A percentile compares a stretch with the other conserved stretches of the same genome.
phyloP scores from a whole-genome alignment of 2,888 invertebrate species.

The Hesperia comma region DNA sequence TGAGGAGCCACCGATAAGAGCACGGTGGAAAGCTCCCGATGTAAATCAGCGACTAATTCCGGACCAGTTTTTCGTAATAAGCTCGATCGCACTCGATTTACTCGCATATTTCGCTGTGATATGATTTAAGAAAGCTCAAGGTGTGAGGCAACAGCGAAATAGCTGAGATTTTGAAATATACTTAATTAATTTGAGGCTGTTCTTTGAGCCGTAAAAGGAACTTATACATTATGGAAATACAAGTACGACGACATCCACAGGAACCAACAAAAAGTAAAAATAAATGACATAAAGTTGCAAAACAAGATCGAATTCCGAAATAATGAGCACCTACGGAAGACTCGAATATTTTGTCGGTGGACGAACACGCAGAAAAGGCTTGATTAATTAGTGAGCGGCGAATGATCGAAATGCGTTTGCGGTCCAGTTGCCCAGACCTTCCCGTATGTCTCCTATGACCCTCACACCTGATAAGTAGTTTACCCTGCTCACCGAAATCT shows the following conservation, averaged over 20 bases:
- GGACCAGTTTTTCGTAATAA: constrained; percentile 57
- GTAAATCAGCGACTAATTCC: constrained; percentile 52
- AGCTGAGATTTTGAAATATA: constrained; percentile 25
- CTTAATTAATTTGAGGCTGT: constrained; percentile 27
- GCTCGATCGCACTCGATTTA: constrained; percentile 48
- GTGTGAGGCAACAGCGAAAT: constrained; percentile 28
- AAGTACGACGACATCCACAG: constrained; percentile 19
- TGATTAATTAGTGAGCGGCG: constrained; percentile 49
- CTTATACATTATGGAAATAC: constrained; percentile 27
- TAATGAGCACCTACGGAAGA: constrained; percentile 70
- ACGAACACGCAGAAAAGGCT: constrained; percentile 44
- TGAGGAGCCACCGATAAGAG: constrained; percentile 7
- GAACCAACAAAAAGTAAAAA: constrained; percentile 37
- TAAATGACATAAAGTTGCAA: constrained; percentile 42
- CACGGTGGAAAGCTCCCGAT: constrained; percentile 41
- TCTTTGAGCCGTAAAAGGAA: constrained; percentile 14
- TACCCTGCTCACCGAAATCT: too few relatives aligned
- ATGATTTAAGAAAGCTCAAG: constrained; percentile 43
- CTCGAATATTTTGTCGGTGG: constrained; percentile 53
- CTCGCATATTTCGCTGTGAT: constrained; percentile 49
- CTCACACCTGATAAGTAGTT: background rate
- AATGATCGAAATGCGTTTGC: constrained; percentile 45
- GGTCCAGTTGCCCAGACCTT: constrained; percentile 30
- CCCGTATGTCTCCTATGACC: constrained; percentile 10
- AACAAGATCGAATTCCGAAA: constrained; percentile 75